Evolutionary conservation across 2,797 vertebrate genomes (phyloP), one percentile per base, ranked within the genome.

Genomic region (Notamacropus eugenii): DNA sequence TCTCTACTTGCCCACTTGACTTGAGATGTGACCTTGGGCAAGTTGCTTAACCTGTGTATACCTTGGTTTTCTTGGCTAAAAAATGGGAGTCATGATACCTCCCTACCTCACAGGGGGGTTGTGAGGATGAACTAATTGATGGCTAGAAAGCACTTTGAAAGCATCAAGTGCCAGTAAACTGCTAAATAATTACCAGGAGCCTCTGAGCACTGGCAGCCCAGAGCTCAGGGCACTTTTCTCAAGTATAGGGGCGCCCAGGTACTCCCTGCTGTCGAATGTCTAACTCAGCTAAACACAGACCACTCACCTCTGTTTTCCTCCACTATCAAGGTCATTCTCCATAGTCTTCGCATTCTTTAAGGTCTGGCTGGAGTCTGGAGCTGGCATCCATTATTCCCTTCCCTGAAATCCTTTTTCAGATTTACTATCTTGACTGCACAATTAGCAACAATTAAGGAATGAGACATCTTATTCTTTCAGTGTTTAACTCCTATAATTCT

Each of bases 51-150:
- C 93, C 97, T 97, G 98, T 98, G 97, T 97, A 97, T 93, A 34
- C 0, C 93, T 97, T 97, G 98, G 96, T 97, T 98, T 98, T 98
- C 97, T 97, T 96, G 62, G 96, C 97, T 97, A 67, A 97, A 94
- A 97, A 96, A 97, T 96, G 97, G 97, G 97, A 98, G 97, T 97
- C 96, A 91, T 82, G 56, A 93, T 92, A 96, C 90, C 94, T 90
- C 4, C 0, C 8, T 58, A 96, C 91, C 96, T 98, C 97, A 97
- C 93, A 95, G 59, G 93, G 90, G 62, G 95, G 96, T 97, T 27
- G 55, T 97, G 92, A 94, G 97, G 94, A 0, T 93, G 57, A 97
- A 92, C 97, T 98, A 98, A 98, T 98, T 98, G 98, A 98, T 97
- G 96, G 96, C 95, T 98, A 92, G 97, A 98, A 96, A 97, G 94